These are phyloP conservation scores for Etheostoma cragini DNA, from an alignment of 2,113 vertebrate species.

Conservation along the genomic window DNA sequence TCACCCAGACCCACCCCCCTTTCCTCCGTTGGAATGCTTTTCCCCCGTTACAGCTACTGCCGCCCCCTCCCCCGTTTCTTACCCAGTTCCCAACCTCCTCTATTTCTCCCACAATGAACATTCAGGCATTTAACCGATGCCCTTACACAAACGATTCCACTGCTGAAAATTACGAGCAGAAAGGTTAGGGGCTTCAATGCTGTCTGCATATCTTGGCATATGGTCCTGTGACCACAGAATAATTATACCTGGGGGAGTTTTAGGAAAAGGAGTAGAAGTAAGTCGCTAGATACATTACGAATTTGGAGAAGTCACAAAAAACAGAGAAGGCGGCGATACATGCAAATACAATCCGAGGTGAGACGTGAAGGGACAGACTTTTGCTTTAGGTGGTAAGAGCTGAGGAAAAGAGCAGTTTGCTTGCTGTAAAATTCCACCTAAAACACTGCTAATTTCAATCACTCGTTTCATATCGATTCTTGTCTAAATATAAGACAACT, in stretches of 20 bases:
- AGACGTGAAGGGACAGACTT: not conserved
- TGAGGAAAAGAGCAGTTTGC: not conserved
- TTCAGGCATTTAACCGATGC: constrained; percentile 44
- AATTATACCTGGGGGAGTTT: constrained; percentile 35
- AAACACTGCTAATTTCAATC: too few species aligned
- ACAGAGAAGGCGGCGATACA: not conserved
- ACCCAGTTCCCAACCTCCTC: constrained; percentile 9
- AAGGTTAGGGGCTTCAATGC: constrained; percentile 39
- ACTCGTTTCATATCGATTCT: not conserved
- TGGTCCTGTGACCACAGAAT: constrained; percentile 21
- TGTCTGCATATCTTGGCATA: constrained; percentile 22
- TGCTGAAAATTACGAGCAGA: constrained; percentile 28
- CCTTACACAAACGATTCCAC: constrained; percentile 5
- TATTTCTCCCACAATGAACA: constrained; percentile 35
- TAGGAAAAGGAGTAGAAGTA: not conserved
- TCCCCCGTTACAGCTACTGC: not conserved
- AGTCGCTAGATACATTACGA: not conserved
- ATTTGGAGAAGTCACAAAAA: constrained; percentile 26
- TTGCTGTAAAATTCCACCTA: not conserved
- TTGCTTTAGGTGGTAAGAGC: not conserved
- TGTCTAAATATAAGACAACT: not conserved
- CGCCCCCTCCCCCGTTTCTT: not conserved
- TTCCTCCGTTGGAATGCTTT: constrained; percentile 28
- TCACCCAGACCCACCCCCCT: constrained; percentile 3
- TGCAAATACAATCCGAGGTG: constrained; percentile 34